phyloP scores from a whole-genome alignment of 2,797 vertebrate species.

The Gobio occitaniae region DNA sequence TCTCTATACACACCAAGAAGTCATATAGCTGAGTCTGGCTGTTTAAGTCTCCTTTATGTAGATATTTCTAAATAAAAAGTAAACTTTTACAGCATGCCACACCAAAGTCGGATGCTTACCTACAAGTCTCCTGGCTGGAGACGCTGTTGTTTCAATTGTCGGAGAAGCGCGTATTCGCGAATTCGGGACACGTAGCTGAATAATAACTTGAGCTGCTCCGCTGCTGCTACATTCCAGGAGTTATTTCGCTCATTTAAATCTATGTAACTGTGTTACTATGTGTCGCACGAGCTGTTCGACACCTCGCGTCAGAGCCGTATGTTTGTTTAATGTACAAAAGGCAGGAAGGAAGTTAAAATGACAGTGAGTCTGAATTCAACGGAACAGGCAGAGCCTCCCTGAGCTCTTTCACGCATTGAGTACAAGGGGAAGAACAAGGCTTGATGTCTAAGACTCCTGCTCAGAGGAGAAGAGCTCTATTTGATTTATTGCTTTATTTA shows the following conservation, averaged over 20 bases:
- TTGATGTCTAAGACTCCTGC: conserved; percentile 10
- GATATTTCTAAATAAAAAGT: neutral
- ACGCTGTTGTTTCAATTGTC: conserved; percentile 8
- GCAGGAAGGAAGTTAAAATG: conserved; percentile 90
- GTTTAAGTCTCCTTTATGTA: neutral
- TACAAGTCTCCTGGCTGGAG: conserved; percentile 6
- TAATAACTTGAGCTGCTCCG: neutral
- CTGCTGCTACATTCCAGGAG: conserved; percentile 7
- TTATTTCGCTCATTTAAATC: conserved; percentile 15
- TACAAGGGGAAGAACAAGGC: conserved; percentile 52
- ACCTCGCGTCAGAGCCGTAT: conserved; percentile 58
- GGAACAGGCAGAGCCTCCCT: conserved; percentile 80
- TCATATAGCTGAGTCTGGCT: neutral
- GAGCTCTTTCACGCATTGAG: conserved; percentile 67
- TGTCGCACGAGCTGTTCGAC: conserved; percentile 55
- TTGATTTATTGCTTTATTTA: conserved; percentile 21
- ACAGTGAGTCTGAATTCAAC: conserved; percentile 83
- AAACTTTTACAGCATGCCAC: neutral
- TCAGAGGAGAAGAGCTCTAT: neutral
- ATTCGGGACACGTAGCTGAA: neutral
- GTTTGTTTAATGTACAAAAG: conserved; percentile 76
- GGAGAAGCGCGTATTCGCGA: neutral
- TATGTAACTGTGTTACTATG: conserved; percentile 14
- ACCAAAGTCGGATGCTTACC: conserved; percentile 39
- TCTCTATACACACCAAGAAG: neutral